phyloP scores from a whole-genome alignment of 2,797 vertebrate genomes.

The Heliangelus exortis region DNA sequence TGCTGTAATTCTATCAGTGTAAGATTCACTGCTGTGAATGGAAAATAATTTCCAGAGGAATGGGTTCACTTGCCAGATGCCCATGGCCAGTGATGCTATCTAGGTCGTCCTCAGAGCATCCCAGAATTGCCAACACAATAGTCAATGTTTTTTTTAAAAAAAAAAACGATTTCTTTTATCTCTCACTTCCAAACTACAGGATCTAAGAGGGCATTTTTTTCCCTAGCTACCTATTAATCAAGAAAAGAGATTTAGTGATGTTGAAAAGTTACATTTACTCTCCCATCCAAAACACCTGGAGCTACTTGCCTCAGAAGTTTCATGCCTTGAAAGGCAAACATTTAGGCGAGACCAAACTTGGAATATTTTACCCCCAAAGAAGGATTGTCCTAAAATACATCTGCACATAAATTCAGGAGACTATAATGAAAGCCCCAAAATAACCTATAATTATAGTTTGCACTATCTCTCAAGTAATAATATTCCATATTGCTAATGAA shows the following conservation, averaged over 20 bases:
- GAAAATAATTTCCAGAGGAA: too few relatives aligned
- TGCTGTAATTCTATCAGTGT: neutral
- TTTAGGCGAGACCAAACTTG: neutral
- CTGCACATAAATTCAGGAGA: neutral
- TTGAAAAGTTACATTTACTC: neutral
- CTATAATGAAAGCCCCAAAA: constrained; percentile 20
- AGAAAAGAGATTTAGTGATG: neutral
- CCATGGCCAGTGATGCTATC: neutral
- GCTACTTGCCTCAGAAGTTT: constrained; percentile 27
- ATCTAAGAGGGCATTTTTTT: neutral
- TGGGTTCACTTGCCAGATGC: neutral
- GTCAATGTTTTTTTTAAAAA: neutral
- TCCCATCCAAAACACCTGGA: constrained; percentile 10
- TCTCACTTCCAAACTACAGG: neutral
- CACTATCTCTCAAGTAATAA: constrained; percentile 18
- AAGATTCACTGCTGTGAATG: neutral
- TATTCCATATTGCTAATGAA: constrained; percentile 16
- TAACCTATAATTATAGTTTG: constrained; percentile 39
- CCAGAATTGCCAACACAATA: neutral
- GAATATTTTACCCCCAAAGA: constrained; percentile 34
- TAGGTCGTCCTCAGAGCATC: neutral
- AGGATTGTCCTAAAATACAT: constrained; percentile 11
- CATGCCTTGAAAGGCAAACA: constrained; percentile 11
- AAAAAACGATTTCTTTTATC: neutral
- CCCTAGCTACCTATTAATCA: neutral